Conservation (phyloP, 2,797 vertebrate species). For the Caiman crocodilus region DNA sequence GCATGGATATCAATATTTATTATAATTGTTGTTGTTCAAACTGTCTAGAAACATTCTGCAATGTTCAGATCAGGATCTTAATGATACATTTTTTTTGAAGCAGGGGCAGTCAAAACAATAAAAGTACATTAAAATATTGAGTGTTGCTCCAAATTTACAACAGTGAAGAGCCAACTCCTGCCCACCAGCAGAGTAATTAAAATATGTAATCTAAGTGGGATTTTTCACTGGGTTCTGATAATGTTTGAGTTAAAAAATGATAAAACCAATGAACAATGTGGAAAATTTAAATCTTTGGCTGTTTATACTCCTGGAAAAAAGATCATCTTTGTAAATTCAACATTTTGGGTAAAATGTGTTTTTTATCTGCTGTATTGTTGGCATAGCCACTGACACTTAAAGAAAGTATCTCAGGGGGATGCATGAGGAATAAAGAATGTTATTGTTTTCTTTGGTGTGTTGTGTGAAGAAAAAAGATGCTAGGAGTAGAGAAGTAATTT, state of each 20-base stretch:
- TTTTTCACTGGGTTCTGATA: no score
- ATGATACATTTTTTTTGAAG: background rate
- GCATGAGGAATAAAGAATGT: background rate
- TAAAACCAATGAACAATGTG: no score
- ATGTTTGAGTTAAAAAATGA: no score
- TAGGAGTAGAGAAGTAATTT: background rate
- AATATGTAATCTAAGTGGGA: no score
- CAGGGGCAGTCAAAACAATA: background rate
- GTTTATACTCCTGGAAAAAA: background rate
- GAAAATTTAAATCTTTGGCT: background rate
- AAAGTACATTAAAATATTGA: constrained; percentile 5
- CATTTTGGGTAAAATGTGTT: background rate
- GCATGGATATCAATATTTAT: background rate
- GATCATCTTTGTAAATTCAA: background rate
- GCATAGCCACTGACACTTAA: background rate
- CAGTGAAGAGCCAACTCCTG: background rate
- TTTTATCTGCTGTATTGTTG: background rate
- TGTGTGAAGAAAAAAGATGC: background rate
- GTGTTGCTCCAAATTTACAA: background rate
- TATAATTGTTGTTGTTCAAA: background rate
- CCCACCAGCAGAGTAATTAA: no score
- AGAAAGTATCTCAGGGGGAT: background rate
- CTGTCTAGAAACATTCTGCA: background rate
- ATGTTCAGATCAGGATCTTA: background rate
- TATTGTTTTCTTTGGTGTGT: background rate